Percentiles rank a stretch among this genome's conserved stretches.
Evolutionary conservation across 2,797 vertebrate genomes (phyloP).

Genomic region (Pelochelys cantorii): DNA sequence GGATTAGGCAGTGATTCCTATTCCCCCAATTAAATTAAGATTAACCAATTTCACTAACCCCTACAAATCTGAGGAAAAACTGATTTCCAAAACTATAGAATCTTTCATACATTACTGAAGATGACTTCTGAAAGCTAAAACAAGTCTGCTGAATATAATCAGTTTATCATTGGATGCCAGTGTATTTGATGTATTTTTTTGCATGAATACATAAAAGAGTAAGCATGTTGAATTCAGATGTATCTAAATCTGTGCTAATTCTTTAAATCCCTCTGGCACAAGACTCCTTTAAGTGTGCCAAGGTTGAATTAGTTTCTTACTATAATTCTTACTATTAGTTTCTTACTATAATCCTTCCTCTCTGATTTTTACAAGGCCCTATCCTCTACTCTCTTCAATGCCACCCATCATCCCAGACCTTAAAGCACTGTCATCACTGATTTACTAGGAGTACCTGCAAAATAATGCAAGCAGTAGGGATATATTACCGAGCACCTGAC

Average conservation of each 20-base stretch:
- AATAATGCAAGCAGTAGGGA: not conserved
- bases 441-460: not conserved
- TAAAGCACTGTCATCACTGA: not conserved
- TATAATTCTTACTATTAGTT: not conserved
- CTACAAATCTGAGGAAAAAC: not conserved
- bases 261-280: not conserved
- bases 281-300: not conserved
- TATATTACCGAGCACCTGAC: too few species aligned
- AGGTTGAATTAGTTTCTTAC: not conserved
- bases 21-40: slow-evolving; percentile 1
- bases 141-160: not conserved
- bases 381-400: not conserved
- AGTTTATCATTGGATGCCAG: not conserved
- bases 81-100: not conserved
- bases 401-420: not conserved
- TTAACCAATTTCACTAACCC: not conserved
- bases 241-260: not conserved
- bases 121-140: slow-evolving; percentile 24
- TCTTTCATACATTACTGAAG: not conserved
- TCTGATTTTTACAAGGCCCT: not conserved
- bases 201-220: not conserved
- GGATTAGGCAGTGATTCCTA: not conserved
- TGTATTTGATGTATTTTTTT: not conserved
- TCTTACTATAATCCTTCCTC: not conserved
- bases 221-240: not conserved